Evolutionary conservation across 1,140 invertebrate species (phyloP).

Genomic region (Oryctes rhinoceros): DNA sequence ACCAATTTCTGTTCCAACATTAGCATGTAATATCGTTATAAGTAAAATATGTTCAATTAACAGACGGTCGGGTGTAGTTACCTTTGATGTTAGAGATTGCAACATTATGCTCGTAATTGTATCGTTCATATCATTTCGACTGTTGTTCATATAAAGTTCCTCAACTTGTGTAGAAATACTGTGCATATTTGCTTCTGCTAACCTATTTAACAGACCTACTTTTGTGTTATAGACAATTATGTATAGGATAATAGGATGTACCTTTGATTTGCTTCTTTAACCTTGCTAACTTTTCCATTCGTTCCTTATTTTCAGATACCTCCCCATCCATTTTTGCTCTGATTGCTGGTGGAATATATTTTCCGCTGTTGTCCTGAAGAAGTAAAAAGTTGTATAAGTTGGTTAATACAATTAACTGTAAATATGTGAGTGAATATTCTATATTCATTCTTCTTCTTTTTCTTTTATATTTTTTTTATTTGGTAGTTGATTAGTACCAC

Average conservation of each 20-base stretch:
- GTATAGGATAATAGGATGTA: slow-evolving; percentile 40
- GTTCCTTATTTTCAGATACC: slow-evolving; percentile 61
- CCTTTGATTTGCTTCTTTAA: slow-evolving; percentile 84
- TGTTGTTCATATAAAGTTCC: slow-evolving; percentile 77
- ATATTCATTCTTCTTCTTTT: too few species aligned
- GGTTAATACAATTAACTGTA: too few species aligned
- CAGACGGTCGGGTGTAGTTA: slow-evolving; percentile 79
- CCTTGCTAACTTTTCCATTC: slow-evolving; percentile 68
- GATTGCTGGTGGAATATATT: slow-evolving; percentile 85
- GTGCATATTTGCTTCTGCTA: slow-evolving; percentile 89
- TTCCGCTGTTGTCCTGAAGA: not conserved
- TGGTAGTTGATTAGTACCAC: too few species aligned
- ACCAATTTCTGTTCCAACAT: slow-evolving; percentile 91
- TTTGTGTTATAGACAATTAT: slow-evolving; percentile 22
- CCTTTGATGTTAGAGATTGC: slow-evolving; percentile 71
- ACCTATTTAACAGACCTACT: slow-evolving; percentile 80
- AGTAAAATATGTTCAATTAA: slow-evolving; percentile 86
- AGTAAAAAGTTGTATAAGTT: not conserved
- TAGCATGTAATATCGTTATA: slow-evolving; percentile 85
- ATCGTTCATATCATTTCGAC: slow-evolving; percentile 84
- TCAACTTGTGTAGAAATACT: slow-evolving; percentile 80
- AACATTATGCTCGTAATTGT: slow-evolving; percentile 74
- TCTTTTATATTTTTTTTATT: too few species aligned
- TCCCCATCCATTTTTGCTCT: slow-evolving; percentile 63
- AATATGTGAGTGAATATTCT: too few species aligned